Evolutionary conservation across 2,888 invertebrate genomes (phyloP).

Genomic region (Pyrochroa serraticornis): DNA sequence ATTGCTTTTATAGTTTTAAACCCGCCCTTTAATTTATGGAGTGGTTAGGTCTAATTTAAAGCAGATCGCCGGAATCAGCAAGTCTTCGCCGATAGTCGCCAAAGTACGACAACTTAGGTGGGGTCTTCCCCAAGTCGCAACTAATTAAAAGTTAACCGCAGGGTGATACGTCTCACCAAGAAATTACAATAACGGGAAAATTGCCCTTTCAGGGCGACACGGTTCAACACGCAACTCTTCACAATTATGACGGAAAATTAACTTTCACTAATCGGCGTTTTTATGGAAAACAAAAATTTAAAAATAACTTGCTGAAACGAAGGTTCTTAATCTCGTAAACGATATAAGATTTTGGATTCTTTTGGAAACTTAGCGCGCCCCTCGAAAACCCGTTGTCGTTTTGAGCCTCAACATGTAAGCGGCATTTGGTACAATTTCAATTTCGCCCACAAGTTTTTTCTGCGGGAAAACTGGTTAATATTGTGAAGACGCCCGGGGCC

Average conservation of each 20-base stretch:
- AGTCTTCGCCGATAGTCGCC: slow-evolving; percentile 20
- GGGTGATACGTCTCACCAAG: slow-evolving; percentile 20
- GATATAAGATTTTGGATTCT: no score
- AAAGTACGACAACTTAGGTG: slow-evolving; percentile 16
- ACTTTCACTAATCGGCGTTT: slow-evolving; percentile 7
- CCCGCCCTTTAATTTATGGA: slow-evolving; percentile 24
- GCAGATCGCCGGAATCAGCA: slow-evolving; percentile 27
- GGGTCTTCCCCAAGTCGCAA: slow-evolving; percentile 23
- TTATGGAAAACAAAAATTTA: slow-evolving; percentile 2
- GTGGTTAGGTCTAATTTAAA: slow-evolving; percentile 31
- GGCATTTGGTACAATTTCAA: no score
- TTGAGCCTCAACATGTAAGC: no score
- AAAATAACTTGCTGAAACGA: no score
- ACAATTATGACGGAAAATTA: no score
- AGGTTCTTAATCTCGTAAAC: no score
- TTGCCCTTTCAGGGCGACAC: slow-evolving; percentile 14
- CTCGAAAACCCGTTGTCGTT: no score
- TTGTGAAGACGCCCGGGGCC: no score
- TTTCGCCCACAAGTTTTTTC: no score
- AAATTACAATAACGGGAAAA: slow-evolving; percentile 30
- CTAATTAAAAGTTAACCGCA: slow-evolving; percentile 31
- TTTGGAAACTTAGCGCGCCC: no score
- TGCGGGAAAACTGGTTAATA: no score
- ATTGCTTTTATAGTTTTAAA: slow-evolving; percentile 26
- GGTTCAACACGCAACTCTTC: background rate